Conservation (phyloP, 2,797 vertebrate genomes). For the Hippoglossus hippoglossus region DNA sequence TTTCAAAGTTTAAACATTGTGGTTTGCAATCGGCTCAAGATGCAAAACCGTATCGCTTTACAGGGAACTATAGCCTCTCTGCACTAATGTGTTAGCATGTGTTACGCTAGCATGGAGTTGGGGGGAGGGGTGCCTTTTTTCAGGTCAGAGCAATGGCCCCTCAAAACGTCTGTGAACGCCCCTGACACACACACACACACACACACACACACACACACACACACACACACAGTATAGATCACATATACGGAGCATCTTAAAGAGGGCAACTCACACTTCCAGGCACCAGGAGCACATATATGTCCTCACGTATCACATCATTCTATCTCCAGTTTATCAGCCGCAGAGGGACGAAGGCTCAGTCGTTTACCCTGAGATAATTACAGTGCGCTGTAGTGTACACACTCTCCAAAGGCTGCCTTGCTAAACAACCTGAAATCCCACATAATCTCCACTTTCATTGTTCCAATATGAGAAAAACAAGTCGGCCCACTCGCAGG, state of each 20-base stretch:
- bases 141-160: too few relatives aligned
- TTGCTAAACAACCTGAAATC: slow-evolving; percentile 59
- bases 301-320: slow-evolving; percentile 61
- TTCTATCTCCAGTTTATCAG: slow-evolving; percentile 16
- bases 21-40: too few relatives aligned
- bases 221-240: slow-evolving; percentile 5
- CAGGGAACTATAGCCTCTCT: too few relatives aligned
- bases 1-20: too few relatives aligned
- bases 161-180: too few relatives aligned
- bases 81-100: too few relatives aligned
- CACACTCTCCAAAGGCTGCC: slow-evolving; percentile 24
- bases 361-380: slow-evolving; percentile 18
- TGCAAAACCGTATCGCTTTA: too few relatives aligned
- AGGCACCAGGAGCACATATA: slow-evolving; percentile 49
- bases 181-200: neutral
- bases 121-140: too few relatives aligned
- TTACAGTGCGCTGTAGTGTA: neutral
- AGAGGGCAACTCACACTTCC: slow-evolving; percentile 37
- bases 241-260: slow-evolving; percentile 17
- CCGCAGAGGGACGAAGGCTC: neutral
- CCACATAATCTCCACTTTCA: slow-evolving; percentile 63
- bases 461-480: slow-evolving; percentile 54
- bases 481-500: slow-evolving; percentile 30
- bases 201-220: too few relatives aligned
- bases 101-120: too few relatives aligned